Percentiles rank a stretch among this genome's conserved stretches.
phyloP scores from a whole-genome alignment of 2,113 vertebrate species.

The Pavo muticus region DNA sequence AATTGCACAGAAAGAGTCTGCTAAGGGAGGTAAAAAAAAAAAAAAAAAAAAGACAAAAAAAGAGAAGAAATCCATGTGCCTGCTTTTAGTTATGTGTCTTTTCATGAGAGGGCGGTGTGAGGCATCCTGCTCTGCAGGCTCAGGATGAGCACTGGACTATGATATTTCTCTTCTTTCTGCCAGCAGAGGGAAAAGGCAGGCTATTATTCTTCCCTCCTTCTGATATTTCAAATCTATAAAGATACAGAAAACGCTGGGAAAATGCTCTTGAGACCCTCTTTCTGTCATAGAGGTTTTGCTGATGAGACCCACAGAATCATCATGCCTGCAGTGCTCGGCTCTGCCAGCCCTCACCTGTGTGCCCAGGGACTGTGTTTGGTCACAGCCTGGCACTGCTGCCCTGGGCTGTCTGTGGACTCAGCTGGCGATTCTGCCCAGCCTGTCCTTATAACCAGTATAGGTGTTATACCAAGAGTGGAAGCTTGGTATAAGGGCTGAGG shows the following conservation, averaged over 20 bases:
- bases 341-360: neutral
- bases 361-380: neutral
- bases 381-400: neutral
- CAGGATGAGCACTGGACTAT: neutral
- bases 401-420: neutral
- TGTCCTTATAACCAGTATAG: neutral
- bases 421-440: rapidly evolving
- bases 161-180: neutral
- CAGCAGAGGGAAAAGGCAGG: constrained; percentile 26
- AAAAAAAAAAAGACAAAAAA: no score
- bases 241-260: neutral
- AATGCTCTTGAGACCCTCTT: neutral
- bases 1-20: neutral
- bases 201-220: neutral
- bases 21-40: neutral
- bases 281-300: rapidly evolving
- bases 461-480: neutral
- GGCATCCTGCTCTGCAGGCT: neutral
- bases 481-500: neutral
- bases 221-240: neutral
- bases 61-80: neutral
- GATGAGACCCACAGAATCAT: neutral
- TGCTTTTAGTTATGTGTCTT: neutral
- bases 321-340: neutral
- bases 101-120: neutral